Evolutionary conservation across 2,888 invertebrate species (phyloP).

Genomic region (Pterostichus niger): DNA sequence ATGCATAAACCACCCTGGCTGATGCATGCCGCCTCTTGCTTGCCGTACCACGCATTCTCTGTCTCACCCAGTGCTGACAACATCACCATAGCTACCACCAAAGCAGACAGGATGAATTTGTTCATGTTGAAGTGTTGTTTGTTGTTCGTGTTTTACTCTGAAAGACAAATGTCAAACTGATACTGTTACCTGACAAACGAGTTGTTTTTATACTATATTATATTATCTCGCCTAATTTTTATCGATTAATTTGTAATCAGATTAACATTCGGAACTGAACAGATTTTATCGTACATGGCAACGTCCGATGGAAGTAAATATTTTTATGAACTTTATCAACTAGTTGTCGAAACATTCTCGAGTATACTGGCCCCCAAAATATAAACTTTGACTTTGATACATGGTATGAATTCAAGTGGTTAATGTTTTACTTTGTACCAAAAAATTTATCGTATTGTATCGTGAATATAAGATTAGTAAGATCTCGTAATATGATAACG

Average conservation of each 20-base stretch:
- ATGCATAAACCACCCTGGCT: conserved; percentile 30
- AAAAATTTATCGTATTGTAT: no score
- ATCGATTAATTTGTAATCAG: background rate
- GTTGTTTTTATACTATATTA: conserved; percentile 8
- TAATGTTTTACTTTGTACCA: no score
- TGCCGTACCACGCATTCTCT: conserved; percentile 22
- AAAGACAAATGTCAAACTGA: background rate
- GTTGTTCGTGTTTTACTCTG: conserved; percentile 7
- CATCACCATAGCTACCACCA: background rate
- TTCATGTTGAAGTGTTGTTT: conserved; percentile 9
- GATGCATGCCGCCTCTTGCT: conserved; percentile 11
- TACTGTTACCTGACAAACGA: background rate
- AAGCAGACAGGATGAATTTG: background rate
- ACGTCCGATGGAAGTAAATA: background rate
- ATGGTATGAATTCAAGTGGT: no score
- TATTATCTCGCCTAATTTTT: background rate
- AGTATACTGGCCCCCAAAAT: no score
- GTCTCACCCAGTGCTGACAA: background rate
- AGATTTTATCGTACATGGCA: background rate
- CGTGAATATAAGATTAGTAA: no score
- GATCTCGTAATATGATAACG: no score
- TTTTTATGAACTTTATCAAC: background rate
- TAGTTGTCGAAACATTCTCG: background rate
- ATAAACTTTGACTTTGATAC: no score
- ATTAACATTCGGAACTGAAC: conserved; percentile 9